Conservation (phyloP, 2,113 vertebrate species). For the Antechinus flavipes region DNA sequence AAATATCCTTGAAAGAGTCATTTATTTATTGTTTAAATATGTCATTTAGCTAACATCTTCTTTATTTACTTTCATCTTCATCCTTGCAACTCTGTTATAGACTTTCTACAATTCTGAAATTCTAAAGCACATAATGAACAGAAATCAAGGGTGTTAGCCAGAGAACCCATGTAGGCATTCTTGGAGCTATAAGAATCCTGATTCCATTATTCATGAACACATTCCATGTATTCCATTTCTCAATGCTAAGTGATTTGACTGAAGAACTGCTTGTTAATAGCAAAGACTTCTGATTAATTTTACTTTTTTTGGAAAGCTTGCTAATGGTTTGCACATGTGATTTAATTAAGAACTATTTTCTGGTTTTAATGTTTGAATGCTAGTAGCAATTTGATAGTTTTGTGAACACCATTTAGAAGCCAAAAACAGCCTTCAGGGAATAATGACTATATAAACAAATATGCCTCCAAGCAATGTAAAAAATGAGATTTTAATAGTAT, state of each 20-base stretch:
- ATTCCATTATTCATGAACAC: constrained; percentile 45
- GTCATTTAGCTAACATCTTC: constrained; percentile 50
- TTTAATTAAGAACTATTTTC: constrained; percentile 81
- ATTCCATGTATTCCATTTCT: constrained; percentile 74
- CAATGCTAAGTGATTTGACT: constrained; percentile 63
- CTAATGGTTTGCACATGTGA: constrained; percentile 80
- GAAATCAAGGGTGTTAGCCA: constrained; percentile 66
- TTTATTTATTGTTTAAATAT: background rate
- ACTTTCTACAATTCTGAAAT: constrained; percentile 63
- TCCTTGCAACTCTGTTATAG: constrained; percentile 77
- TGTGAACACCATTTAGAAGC: constrained; percentile 77
- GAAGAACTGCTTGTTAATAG: constrained; percentile 57
- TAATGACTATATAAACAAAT: constrained; percentile 82
- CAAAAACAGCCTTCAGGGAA: constrained; percentile 76
- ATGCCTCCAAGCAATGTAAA: constrained; percentile 68
- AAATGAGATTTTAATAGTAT: constrained; percentile 70
- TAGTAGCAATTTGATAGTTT: constrained; percentile 81
- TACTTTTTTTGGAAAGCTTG: constrained; percentile 78
- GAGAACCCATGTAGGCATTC: constrained; percentile 64
- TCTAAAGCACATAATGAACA: constrained; percentile 81
- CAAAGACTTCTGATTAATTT: constrained; percentile 83
- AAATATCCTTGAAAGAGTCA: constrained; percentile 59
- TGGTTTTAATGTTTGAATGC: constrained; percentile 83
- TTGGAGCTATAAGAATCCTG: constrained; percentile 71
- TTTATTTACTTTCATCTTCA: constrained; percentile 71